Evolutionary conservation across 1,140 invertebrate genomes (phyloP).

Genomic region (Bombyx mori): DNA sequence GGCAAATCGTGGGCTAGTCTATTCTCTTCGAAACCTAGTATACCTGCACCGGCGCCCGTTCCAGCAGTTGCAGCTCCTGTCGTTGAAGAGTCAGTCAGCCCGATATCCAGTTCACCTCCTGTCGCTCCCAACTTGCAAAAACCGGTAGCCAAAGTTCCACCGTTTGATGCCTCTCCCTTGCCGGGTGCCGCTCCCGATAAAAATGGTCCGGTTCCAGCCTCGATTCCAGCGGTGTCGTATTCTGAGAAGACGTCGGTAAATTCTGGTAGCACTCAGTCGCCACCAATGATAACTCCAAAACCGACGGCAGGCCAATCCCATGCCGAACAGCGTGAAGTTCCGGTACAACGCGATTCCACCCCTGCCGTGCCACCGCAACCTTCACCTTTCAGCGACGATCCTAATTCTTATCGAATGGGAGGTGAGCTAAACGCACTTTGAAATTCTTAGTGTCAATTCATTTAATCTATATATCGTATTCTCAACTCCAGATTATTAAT

Average conservation of each 20-base stretch:
- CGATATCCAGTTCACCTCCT: slow-evolving; percentile 37
- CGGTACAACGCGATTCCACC: slow-evolving; percentile 30
- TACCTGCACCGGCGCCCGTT: slow-evolving; percentile 20
- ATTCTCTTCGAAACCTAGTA: slow-evolving; percentile 49
- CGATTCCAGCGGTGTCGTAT: slow-evolving; percentile 41
- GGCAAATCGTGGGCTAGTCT: slow-evolving; percentile 67
- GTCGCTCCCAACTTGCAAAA: slow-evolving; percentile 55
- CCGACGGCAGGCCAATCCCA: slow-evolving; percentile 21
- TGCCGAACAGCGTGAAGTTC: slow-evolving; percentile 43
- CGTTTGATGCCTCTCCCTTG: slow-evolving; percentile 68
- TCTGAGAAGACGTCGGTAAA: slow-evolving; percentile 65
- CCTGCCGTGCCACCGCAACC: slow-evolving; percentile 49
- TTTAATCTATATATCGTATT: neutral
- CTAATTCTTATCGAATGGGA: slow-evolving; percentile 76
- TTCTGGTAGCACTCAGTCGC: slow-evolving; percentile 35
- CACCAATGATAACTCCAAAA: slow-evolving; percentile 34
- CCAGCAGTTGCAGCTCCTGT: slow-evolving; percentile 18
- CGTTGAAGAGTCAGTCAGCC: slow-evolving; percentile 40
- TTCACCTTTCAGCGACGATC: slow-evolving; percentile 69
- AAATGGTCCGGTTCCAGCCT: slow-evolving; percentile 18
- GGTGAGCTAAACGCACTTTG: slow-evolving; percentile 56
- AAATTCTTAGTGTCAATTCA: neutral
- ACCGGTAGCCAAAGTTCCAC: slow-evolving; percentile 73
- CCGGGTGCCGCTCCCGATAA: slow-evolving; percentile 42
- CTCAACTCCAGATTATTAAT: neutral